Conservation (phyloP, 2,113 vertebrate species). For the Paradoxurus hermaphroditus region DNA sequence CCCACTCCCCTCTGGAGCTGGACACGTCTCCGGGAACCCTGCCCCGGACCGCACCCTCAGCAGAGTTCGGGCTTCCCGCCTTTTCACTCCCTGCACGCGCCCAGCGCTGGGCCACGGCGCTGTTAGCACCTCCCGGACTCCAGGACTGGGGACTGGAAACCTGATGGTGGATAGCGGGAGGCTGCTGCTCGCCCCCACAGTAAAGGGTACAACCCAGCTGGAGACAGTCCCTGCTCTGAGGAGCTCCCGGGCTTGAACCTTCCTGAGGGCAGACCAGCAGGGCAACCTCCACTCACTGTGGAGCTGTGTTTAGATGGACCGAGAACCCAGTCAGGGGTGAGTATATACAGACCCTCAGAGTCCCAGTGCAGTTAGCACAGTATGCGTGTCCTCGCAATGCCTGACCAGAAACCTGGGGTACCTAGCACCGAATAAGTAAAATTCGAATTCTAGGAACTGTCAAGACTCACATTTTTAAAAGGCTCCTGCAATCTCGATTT, state of each 20-base stretch:
- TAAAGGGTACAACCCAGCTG: background rate
- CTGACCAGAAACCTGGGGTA: background rate
- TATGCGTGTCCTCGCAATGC: background rate
- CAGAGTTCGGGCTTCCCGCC: background rate
- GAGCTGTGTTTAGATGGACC: background rate
- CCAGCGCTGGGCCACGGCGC: background rate
- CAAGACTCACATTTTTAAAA: background rate
- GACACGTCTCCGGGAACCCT: background rate
- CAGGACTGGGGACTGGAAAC: background rate
- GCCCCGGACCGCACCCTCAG: too few relatives aligned
- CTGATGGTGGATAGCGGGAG: rapidly evolving
- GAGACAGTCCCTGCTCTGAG: background rate
- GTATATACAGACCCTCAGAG: background rate
- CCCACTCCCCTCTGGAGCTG: background rate
- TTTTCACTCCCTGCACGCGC: too few relatives aligned
- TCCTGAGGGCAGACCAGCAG: background rate
- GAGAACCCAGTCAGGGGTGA: background rate
- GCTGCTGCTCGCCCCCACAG: background rate
- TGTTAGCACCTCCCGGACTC: background rate
- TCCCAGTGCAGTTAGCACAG: too few relatives aligned
- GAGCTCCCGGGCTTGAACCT: background rate
- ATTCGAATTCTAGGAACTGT: background rate
- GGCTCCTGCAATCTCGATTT: background rate
- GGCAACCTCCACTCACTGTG: background rate
- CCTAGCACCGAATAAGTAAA: background rate